Evolutionary conservation across 2,888 invertebrate genomes (phyloP).

Genomic region (Griposia aprilina): DNA sequence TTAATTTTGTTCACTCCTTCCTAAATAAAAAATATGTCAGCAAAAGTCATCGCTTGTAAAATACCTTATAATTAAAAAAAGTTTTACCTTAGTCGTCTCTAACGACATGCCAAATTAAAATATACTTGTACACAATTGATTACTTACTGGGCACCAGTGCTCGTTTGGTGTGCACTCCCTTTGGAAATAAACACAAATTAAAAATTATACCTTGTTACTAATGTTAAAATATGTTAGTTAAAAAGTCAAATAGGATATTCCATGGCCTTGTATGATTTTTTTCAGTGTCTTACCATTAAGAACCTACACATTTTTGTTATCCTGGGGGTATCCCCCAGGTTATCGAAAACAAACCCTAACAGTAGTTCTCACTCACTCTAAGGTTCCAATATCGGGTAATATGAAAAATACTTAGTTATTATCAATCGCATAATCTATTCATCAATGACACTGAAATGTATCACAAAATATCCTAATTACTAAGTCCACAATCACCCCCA

Average conservation of each 20-base stretch:
- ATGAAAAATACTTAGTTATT: neutral
- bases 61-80: conserved; percentile 35
- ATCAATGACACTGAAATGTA: neutral
- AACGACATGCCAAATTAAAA: conserved; percentile 59
- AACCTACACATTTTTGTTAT: neutral
- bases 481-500: too few relatives aligned
- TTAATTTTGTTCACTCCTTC: conserved; percentile 11
- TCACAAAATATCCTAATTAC: neutral
- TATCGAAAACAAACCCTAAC: neutral
- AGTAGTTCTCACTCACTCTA: neutral
- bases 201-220: neutral
- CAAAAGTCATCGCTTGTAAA: conserved; percentile 19
- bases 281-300: neutral
- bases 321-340: neutral
- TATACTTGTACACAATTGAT: conserved; percentile 59
- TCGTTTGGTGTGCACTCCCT: conserved; percentile 41
- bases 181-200: conserved; percentile 27
- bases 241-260: neutral
- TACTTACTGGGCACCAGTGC: conserved; percentile 45
- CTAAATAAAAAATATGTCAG: conserved; percentile 18
- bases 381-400: neutral
- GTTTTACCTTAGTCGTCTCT: conserved; percentile 44
- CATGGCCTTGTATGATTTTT: neutral
- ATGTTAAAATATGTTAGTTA: too few relatives aligned
- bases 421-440: neutral